A percentile compares a stretch with the other conserved stretches of the same genome.
These are phyloP conservation scores for Papilio polytes DNA, from an alignment of 1,140 invertebrate genomes.

Conservation along the genomic window DNA sequence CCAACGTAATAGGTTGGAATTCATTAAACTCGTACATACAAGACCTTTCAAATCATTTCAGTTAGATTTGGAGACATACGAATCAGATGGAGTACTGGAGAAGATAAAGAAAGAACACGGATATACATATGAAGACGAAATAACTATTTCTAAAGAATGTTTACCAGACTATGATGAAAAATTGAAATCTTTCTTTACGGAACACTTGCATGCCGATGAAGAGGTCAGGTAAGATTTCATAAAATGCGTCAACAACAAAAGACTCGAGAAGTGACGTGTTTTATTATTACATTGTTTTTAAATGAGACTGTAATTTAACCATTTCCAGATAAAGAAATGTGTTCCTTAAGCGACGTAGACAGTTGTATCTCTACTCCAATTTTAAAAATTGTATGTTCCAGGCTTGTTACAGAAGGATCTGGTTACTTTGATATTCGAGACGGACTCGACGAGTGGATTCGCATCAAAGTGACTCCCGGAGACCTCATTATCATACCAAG, in stretches of 20 bases:
- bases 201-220: slow-evolving; percentile 99
- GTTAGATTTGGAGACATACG: slow-evolving; percentile 81
- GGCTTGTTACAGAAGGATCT: slow-evolving; percentile 69
- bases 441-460: slow-evolving; percentile 94
- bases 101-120: slow-evolving; percentile 90
- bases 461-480: slow-evolving; percentile 92
- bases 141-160: slow-evolving; percentile 92
- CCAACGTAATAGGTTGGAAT: not conserved
- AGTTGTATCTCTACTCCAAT: too few species aligned
- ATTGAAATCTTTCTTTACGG: slow-evolving; percentile 95
- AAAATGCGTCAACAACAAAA: too few species aligned
- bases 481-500: slow-evolving; percentile 97
- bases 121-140: slow-evolving; percentile 96
- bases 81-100: slow-evolving; percentile 86
- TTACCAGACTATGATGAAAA: slow-evolving; percentile 95
- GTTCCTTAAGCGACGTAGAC: too few species aligned
- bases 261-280: too few species aligned
- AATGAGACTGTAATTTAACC: too few species aligned
- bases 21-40: too few species aligned
- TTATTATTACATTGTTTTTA: too few species aligned
- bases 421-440: slow-evolving; percentile 98
- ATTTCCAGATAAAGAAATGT: too few species aligned
- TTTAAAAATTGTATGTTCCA: slow-evolving; percentile 47
- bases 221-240: slow-evolving; percentile 90
- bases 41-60: slow-evolving; percentile 50